These are phyloP conservation scores for Epinotia ramella DNA, from an alignment of 2,888 invertebrate genomes.

Conservation along the genomic window DNA sequence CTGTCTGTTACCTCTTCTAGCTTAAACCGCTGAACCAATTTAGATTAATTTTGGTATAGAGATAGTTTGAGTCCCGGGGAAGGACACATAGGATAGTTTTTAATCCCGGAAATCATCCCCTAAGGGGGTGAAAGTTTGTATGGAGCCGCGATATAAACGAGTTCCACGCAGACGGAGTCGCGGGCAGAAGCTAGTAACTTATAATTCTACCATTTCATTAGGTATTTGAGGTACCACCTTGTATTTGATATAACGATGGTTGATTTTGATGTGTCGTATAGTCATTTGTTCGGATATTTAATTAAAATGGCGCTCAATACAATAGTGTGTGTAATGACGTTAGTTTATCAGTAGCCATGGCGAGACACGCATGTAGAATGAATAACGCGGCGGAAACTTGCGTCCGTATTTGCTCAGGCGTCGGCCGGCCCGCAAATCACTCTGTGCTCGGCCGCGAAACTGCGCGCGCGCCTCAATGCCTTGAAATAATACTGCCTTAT, in stretches of 20 bases:
- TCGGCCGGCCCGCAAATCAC: slow-evolving; percentile 59
- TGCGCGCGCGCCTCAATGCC: slow-evolving; percentile 72
- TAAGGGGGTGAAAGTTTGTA: too few relatives aligned
- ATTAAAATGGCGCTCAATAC: slow-evolving; percentile 1
- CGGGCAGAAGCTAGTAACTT: too few relatives aligned
- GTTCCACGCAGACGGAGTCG: too few relatives aligned
- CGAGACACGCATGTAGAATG: slow-evolving; percentile 72
- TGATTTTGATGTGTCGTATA: background rate
- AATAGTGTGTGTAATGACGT: slow-evolving; percentile 56
- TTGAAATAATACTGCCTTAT: slow-evolving; percentile 68
- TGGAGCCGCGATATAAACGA: too few relatives aligned
- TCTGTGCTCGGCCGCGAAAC: slow-evolving; percentile 69
- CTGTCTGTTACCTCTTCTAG: too few relatives aligned
- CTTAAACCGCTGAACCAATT: too few relatives aligned
- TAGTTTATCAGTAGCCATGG: slow-evolving; percentile 59
- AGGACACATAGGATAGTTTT: too few relatives aligned
- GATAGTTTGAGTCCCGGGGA: too few relatives aligned
- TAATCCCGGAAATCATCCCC: too few relatives aligned
- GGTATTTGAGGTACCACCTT: background rate
- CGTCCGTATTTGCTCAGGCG: slow-evolving; percentile 50
- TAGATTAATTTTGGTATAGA: too few relatives aligned
- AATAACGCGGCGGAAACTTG: slow-evolving; percentile 61
- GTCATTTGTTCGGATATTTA: slow-evolving; percentile 2
- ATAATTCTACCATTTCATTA: background rate
- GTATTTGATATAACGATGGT: background rate